Evolutionary conservation across 2,113 vertebrate species (phyloP), one percentile per base, ranked within the genome.

Genomic region (Oncorhynchus masou): DNA sequence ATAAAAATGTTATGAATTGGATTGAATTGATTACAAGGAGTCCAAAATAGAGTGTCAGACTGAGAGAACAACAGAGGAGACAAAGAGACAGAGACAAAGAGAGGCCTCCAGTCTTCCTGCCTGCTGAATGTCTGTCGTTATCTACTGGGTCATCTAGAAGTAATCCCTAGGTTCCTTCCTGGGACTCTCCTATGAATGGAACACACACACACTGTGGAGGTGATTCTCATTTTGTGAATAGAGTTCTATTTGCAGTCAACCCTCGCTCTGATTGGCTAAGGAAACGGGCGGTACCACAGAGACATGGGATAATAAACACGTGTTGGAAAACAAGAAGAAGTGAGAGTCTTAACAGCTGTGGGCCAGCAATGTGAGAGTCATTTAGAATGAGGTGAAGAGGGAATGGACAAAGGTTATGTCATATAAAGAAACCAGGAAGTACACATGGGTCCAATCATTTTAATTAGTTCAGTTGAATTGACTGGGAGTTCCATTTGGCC

Each of bases 101-200:
- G 19, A 60, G 19, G 19, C 59, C 15, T 20, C 59, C 20, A 60
- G 11, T 60, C 5, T 31, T 16, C 73, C 39, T 48, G 73, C 3
- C 34, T 24, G 25, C 49, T 24, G 5, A 60, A 22, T n/a, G n/a
- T 8, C n/a, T 60, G 16, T 60, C 16, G 24, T 29, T 31, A 27
- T 79, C 68, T 75, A 75, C 75, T 51, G 71, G 24, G 5, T 74
- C 80, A 88, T 84, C 76, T 85, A 81, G 78, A 84, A 85, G 68
- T 70, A 75, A 86, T 85, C 78, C 54, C 24, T 3, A 16, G 16
- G 27, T 69, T 76, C 74, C 76, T 51, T 51, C 22, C 7, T 62
- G 22, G 13, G 25, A 13, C 11, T 25, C 9, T 39, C 22, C 25
- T 13, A 27, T 65, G 64, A 65, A 65, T 25, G n/a, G 25, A 65